Evolutionary conservation across 1,140 invertebrate species (phyloP), one percentile per base, ranked within the genome.

Genomic region (Meloidogyne exigua): DNA sequence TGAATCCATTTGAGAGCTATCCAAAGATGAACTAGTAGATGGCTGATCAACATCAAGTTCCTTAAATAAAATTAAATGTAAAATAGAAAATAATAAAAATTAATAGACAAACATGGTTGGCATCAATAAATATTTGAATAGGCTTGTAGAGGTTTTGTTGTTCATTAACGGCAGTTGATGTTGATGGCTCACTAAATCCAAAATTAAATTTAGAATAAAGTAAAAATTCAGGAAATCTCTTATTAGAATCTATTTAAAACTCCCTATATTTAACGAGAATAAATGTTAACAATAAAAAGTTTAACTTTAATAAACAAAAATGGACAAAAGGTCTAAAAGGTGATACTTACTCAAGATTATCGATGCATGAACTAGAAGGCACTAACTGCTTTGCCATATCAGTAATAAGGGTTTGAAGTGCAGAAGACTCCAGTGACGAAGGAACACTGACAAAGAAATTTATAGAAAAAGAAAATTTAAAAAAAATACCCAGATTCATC

Each of bases 1-100:
- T 7, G 77, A 64, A 44, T 79, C 77, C 25, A 62, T 63, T 28
- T 79, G 77, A 9, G 77, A 67, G 64, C 78, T 79, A 36, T 81
- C 9, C 26, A 80, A 26, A 18, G 77, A 80, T 4, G 77, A 79
- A 68, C 77, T 79, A 42, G 77, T 79, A 0, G 77, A 79, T 7
- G 77, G 78, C 68, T 79, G 76, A 32, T 78, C 79, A 42, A 67
- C 76, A 63, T 44, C 67, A n/a, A 79, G n/a, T 12, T 71, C 77
- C 57, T 73, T 25, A 62, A 73, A 13, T 26, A 25, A 65, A 0
- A 32, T 72, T 64, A n/a, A 28, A 62, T 32, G 25, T 62, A 57
- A 4, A 64, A n/a, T n/a, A n/a, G n/a, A n/a, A n/a, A n/a, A n/a
- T n/a, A n/a, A n/a, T n/a, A 25, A n/a, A 13, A 23, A 73, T 15